phyloP scores from a whole-genome alignment of 1,140 invertebrate species.

The Eueides isabella region DNA sequence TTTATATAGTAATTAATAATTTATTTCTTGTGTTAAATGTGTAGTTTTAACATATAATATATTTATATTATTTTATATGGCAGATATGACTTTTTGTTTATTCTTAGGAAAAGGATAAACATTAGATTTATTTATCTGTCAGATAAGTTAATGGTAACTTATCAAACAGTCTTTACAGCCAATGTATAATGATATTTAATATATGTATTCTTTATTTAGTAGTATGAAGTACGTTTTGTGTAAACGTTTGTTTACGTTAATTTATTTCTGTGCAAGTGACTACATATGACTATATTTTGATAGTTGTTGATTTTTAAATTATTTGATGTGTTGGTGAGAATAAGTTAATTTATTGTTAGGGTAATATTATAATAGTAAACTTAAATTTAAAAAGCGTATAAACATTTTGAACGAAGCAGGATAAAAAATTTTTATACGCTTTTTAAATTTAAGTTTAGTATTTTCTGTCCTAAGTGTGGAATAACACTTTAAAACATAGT shows the following conservation, averaged over 20 bases:
- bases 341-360: background rate
- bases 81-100: no score
- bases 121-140: no score
- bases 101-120: no score
- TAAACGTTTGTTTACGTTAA: background rate
- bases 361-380: no score
- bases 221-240: background rate
- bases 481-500: no score
- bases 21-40: background rate
- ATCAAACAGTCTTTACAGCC: background rate
- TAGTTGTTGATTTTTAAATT: background rate
- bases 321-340: background rate
- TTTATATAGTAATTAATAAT: background rate
- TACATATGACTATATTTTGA: background rate
- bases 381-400: no score
- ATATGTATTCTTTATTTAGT: background rate
- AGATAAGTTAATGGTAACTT: background rate
- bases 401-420: no score
- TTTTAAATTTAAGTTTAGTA: no score
- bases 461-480: no score
- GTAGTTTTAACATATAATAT: no score
- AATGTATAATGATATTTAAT: background rate
- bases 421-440: no score
- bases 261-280: background rate
- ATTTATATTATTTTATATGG: no score